Conservation (phyloP, 2,797 vertebrate genomes). For the Squalus acanthias region DNA sequence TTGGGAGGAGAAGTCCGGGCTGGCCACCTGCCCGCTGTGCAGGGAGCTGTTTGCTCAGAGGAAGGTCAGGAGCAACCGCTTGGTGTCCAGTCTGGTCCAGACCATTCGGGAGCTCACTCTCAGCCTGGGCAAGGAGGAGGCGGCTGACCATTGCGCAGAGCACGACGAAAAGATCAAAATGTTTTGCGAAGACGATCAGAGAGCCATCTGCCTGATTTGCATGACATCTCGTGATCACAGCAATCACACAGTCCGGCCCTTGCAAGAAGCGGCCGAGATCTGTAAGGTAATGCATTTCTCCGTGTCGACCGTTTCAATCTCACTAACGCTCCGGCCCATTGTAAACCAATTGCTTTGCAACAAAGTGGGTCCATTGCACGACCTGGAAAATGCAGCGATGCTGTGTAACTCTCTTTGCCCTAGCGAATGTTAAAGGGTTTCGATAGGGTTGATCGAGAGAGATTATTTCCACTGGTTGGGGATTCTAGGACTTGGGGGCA, state of each 20-base stretch:
- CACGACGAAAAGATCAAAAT: background rate
- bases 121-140: background rate
- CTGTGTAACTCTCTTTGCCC: too few relatives aligned
- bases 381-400: too few relatives aligned
- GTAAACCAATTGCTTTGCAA: too few relatives aligned
- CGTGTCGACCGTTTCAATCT: too few relatives aligned
- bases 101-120: background rate
- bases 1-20: background rate
- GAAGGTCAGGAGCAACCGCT: background rate
- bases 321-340: too few relatives aligned
- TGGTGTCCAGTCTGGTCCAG: background rate
- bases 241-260: background rate
- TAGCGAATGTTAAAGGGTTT: too few relatives aligned
- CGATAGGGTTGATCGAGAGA: background rate
- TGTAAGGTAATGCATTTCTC: background rate
- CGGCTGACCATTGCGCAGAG: background rate
- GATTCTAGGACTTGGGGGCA: too few relatives aligned
- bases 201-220: background rate
- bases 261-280: background rate
- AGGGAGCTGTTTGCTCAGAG: background rate
- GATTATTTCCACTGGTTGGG: too few relatives aligned
- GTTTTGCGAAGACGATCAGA: background rate
- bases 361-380: too few relatives aligned
- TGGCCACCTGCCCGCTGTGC: background rate
- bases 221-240: background rate